Percentiles rank a stretch among this genome's conserved stretches.
Evolutionary conservation across 2,113 vertebrate genomes (phyloP).

Genomic region (Zonotrichia leucophrys): DNA sequence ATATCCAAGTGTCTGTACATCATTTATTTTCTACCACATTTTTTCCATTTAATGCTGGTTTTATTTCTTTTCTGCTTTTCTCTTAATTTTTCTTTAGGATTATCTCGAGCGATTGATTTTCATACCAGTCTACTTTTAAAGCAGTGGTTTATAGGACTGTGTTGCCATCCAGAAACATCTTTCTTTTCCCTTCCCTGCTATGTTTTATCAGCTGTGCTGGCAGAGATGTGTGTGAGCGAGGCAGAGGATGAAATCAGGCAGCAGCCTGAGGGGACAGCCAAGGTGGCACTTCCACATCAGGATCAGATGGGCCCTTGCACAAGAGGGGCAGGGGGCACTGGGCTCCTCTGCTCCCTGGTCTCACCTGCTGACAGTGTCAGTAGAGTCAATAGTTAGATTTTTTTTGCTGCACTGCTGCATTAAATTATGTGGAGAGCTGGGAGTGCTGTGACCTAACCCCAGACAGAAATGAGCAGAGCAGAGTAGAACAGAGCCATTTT

Average conservation of each 20-base stretch:
- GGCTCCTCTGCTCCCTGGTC: background rate
- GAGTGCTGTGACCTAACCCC: background rate
- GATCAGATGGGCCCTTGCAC: fast-evolving
- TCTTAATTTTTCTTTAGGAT: background rate
- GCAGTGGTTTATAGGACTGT: background rate
- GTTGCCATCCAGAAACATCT: background rate
- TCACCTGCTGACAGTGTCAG: background rate
- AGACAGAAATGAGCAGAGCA: background rate
- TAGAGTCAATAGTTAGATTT: background rate
- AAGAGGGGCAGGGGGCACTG: background rate
- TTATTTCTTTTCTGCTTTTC: background rate
- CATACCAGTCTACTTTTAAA: background rate
- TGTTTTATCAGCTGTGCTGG: background rate
- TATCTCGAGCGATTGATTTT: background rate
- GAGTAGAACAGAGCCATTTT: background rate
- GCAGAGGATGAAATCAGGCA: background rate
- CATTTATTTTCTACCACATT: background rate
- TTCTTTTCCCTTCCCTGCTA: background rate
- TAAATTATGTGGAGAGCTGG: background rate
- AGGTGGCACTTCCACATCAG: background rate
- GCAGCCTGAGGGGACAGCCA: background rate
- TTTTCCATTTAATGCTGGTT: background rate
- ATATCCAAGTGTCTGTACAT: background rate
- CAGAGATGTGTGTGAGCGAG: background rate
- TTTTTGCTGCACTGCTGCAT: background rate